A percentile compares a stretch with the other conserved stretches of the same genome.
Evolutionary conservation across 1,140 invertebrate species (phyloP).

Genomic region (Melipona quadrifasciata): DNA sequence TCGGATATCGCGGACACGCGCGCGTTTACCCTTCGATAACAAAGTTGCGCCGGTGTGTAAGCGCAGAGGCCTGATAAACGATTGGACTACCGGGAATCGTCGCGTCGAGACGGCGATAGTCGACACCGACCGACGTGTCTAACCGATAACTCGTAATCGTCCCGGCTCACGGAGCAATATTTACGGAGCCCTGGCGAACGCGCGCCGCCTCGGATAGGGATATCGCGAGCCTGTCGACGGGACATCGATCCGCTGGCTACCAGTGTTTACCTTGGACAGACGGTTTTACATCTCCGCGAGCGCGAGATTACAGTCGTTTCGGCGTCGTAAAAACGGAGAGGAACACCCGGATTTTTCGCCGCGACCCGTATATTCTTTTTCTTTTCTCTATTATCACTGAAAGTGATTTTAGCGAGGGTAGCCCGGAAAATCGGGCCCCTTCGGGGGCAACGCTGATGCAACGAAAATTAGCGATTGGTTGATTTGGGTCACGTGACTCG

Average conservation of each 20-base stretch:
- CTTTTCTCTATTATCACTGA: too few species aligned
- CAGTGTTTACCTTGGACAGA: slow-evolving; percentile 21
- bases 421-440: too few species aligned
- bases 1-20: slow-evolving; percentile 56
- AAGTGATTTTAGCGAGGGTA: too few species aligned
- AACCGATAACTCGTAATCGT: slow-evolving; percentile 58
- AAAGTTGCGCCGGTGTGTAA: slow-evolving; percentile 43
- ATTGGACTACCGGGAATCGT: slow-evolving; percentile 59
- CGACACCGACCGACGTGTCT: slow-evolving; percentile 39
- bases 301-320: slow-evolving; percentile 1
- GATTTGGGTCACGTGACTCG: too few species aligned
- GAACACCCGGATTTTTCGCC: not conserved
- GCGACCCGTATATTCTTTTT: too few species aligned
- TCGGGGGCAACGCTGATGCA: too few species aligned
- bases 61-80: slow-evolving; percentile 46
- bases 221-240: slow-evolving; percentile 9
- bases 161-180: slow-evolving; percentile 42
- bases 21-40: slow-evolving; percentile 60
- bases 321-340: not conserved
- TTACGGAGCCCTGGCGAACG: slow-evolving; percentile 30
- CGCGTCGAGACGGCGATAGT: slow-evolving; percentile 46
- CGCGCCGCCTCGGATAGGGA: not conserved
- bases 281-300: not conserved
- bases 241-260: slow-evolving; percentile 26
- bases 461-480: too few species aligned